Conservation (phyloP, 2,113 vertebrate genomes). For the Poicephalus gulielmi region DNA sequence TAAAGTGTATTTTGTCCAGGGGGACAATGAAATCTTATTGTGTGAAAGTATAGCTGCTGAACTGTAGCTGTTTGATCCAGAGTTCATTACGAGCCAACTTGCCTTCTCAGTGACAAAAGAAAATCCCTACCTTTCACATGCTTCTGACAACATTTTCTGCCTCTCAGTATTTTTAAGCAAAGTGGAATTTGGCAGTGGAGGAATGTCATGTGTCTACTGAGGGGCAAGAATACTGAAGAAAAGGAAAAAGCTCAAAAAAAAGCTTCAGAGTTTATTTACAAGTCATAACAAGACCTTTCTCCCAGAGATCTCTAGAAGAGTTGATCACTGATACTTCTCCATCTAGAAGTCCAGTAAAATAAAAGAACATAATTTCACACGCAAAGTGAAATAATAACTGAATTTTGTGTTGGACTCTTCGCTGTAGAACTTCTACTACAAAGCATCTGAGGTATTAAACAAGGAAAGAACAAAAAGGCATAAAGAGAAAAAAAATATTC, state of each 20-base stretch:
- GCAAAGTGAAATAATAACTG: neutral
- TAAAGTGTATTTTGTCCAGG: neutral
- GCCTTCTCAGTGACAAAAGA: neutral
- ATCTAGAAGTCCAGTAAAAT: neutral
- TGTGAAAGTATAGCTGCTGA: neutral
- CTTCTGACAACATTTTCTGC: neutral
- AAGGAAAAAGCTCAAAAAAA: neutral
- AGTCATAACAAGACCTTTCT: neutral
- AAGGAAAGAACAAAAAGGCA: neutral
- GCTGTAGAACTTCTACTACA: neutral
- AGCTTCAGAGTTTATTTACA: neutral
- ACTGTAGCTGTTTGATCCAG: neutral
- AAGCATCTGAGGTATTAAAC: neutral
- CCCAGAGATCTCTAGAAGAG: neutral
- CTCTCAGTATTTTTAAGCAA: neutral
- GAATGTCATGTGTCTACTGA: neutral
- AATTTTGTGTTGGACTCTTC: neutral
- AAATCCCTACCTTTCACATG: neutral
- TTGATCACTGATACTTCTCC: neutral
- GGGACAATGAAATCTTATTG: no score
- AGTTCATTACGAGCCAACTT: neutral
- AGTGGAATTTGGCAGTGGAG: neutral
- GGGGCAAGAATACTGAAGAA: neutral
- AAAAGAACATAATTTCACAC: fast-evolving
- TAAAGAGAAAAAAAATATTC: neutral